These are phyloP conservation scores for Neomicropteryx cornuta DNA, from an alignment of 1,140 invertebrate species.

Conservation along the genomic window DNA sequence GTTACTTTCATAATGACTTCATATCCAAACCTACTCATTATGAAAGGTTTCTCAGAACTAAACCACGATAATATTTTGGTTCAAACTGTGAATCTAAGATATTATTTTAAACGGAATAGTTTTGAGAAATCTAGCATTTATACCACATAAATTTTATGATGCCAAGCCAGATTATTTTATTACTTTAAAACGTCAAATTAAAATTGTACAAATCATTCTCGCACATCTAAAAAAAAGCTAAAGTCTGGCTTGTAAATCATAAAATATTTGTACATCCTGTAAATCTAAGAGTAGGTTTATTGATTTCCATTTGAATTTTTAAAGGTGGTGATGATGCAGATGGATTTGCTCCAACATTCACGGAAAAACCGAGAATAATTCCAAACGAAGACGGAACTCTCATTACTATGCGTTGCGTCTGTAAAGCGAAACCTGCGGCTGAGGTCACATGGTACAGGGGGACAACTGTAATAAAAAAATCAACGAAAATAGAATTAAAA, in stretches of 20 bases:
- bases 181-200: no score
- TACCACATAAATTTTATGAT: no score
- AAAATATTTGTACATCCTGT: constrained; percentile 2
- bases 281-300: no score
- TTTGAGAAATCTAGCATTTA: no score
- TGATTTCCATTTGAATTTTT: constrained; percentile 11
- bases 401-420: constrained; percentile 92
- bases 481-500: constrained; percentile 76
- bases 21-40: no score
- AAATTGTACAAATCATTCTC: no score
- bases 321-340: constrained; percentile 79
- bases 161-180: no score
- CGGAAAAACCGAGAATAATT: constrained; percentile 95
- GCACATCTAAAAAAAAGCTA: background rate
- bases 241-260: background rate
- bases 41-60: no score
- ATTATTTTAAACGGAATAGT: no score
- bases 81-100: no score
- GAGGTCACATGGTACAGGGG: constrained; percentile 86
- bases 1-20: no score
- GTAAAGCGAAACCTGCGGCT: constrained; percentile 85
- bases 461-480: constrained; percentile 71
- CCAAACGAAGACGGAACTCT: constrained; percentile 92
- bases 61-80: no score
- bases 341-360: constrained; percentile 87